Base-by-base conservation (phyloP, 2,888 invertebrate species). In the Melanargia galathea region DNA sequence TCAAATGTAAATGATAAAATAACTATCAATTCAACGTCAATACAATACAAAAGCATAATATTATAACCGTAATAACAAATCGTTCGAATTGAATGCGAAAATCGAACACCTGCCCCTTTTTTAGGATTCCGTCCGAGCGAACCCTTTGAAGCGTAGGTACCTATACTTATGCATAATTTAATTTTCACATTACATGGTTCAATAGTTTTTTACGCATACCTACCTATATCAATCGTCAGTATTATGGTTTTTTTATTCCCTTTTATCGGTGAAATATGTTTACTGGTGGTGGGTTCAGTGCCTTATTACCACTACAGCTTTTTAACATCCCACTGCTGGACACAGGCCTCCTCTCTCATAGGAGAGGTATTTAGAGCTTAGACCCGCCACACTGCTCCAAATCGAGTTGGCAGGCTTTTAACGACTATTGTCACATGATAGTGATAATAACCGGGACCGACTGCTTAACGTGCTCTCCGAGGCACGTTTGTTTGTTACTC, bases 61-160 rank as follows among this genome's bases (percentile, higher is more conserved):
- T 43, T n/a, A n/a, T n/a, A n/a, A n/a, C n/a, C n/a, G n/a, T n/a
- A 24, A 18, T 13, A 40, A 18, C 75, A 73, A 71, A 71, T 35
- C 33, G 72, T 62, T 70, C 35, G 67, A 70, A 72, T 65, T 68
- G 24, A 38, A 22, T 16, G 24, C 24, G 8, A 45, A 35, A 24
- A 24, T 48, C 22, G 46, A 35, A 58, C 48, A 49, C 48, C 48
- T 49, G 48, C 16, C 35, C 43, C 13, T 24, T 43, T 24, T 43
- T 45, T 30, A 30, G 40, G 13, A 52, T 52, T 56, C 56, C 43
- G 24, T 40, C 52, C 20, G 30, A 43, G 45, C 40, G 43, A 58
- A 35, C 58, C 33, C 46, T 58, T 48, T 48, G 33, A 48, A 35
- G 30, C 40, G 24, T 35, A 48, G n/a, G n/a, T n/a, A n/a, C n/a